Base-by-base conservation (phyloP, 35 echinoderm and acorn worm species). In the Apostichopus japonicus region DNA sequence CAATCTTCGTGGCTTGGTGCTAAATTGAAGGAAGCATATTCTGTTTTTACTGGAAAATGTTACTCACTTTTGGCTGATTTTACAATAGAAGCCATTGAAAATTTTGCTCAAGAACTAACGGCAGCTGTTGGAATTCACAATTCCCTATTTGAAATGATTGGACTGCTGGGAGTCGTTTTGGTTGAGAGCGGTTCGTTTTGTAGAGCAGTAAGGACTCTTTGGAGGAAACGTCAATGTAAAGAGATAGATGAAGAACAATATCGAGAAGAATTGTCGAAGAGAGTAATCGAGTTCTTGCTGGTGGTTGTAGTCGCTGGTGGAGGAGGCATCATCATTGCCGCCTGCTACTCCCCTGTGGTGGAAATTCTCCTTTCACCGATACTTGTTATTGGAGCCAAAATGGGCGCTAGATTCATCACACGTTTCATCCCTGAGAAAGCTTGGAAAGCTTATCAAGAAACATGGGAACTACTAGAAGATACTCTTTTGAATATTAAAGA, bases 81-180 rank as follows among this genome's bases (percentile, higher is more conserved):
- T 2, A 58, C 54, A 10, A 6, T 24, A 24, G 81, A 84, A 84
- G 55, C 21, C 13, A 8, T 84, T 21, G 81, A 84, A 57, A 84
- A 84, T 58, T 53, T 84, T 24, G 55, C 23, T 10, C 1, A 84
- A 51, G 71, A 75, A 23, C 2, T 75, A n/a, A 75, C 1, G n/a
- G 71, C 16, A 75, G 13, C 71, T 19, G 71, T 75, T 75, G 71
- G 15, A 7, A 23, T 19, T 75, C 71, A 75, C 1, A 7, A 14
- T 75, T 75, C 71, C 2, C 17, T 84, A 8, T 84, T 84, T 84
- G 55, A 84, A 21, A 58, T 55, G 56, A 57, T 84, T 57, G 81
- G 81, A 9, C 56, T 84, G 53, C 54, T 84, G 0, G 81, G 81
- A 17, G 55, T 84, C 7, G 54, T 84, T 57, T 21, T 55, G 54